Evolutionary conservation across 2,797 vertebrate species (phyloP).

Genomic region (Dryobates pubescens): DNA sequence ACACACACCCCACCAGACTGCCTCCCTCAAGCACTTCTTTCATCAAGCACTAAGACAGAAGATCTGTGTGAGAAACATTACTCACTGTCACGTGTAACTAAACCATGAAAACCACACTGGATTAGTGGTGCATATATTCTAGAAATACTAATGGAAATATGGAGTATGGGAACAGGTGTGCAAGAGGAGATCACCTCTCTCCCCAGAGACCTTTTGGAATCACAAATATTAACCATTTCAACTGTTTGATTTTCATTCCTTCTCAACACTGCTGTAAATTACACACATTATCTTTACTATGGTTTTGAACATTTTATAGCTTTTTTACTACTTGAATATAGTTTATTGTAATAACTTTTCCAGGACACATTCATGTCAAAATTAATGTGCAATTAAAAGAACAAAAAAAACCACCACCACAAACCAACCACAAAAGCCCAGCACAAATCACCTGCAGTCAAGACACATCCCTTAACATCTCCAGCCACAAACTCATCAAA

Average conservation of each 20-base stretch:
- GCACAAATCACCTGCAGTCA: background rate
- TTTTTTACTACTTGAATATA: background rate
- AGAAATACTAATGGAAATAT: background rate
- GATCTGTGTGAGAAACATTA: background rate
- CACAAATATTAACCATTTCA: background rate
- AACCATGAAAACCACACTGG: background rate
- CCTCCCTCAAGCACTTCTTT: background rate
- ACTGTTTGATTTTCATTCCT: background rate
- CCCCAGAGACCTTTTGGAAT: background rate
- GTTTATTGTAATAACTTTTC: background rate
- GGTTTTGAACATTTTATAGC: background rate
- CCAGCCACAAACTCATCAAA: background rate
- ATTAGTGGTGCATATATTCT: background rate
- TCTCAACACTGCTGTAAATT: background rate
- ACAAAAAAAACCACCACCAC: no score
- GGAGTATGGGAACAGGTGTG: rapidly evolving
- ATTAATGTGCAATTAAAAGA: background rate
- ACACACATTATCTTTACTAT: background rate
- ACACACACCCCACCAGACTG: background rate
- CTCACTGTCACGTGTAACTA: background rate
- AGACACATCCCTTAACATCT: background rate
- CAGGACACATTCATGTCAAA: background rate
- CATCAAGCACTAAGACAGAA: background rate
- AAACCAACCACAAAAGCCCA: background rate
- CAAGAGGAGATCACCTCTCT: background rate